These are phyloP conservation scores for Hydrozoanthus tunicans DNA, from an alignment of 64 coral and sea anemone species.

Conservation along the genomic window DNA sequence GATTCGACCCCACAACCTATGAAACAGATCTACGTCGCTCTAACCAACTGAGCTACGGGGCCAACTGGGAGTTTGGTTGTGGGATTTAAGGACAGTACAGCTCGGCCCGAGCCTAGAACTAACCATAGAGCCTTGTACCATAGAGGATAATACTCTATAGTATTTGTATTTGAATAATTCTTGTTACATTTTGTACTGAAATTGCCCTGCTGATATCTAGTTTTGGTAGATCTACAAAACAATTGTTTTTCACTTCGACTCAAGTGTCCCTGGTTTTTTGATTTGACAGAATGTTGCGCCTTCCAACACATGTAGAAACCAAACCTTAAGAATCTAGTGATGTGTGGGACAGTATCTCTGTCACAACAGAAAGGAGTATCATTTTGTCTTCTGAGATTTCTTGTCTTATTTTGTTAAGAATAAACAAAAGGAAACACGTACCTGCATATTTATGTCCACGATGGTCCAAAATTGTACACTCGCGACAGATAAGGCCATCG, in stretches of 20 bases:
- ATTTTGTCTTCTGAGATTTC: background rate
- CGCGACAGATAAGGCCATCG: constrained; percentile 89
- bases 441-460: constrained; percentile 92
- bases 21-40: too few relatives aligned
- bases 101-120: too few relatives aligned
- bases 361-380: background rate
- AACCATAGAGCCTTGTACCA: too few relatives aligned
- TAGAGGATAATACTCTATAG: too few relatives aligned
- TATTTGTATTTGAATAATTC: too few relatives aligned
- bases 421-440: constrained; percentile 23
- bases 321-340: background rate
- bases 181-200: background rate
- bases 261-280: background rate
- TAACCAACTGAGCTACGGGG: too few relatives aligned
- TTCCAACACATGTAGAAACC: background rate
- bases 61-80: too few relatives aligned
- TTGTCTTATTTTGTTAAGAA: background rate
- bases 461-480: constrained; percentile 93
- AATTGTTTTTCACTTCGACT: background rate
- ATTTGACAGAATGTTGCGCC: background rate
- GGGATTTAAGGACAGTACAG: too few relatives aligned
- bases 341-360: background rate
- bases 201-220: background rate
- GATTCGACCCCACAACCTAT: too few relatives aligned
- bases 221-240: background rate